Conservation (phyloP, 2,113 vertebrate species). For the Lipophrys pholis region DNA sequence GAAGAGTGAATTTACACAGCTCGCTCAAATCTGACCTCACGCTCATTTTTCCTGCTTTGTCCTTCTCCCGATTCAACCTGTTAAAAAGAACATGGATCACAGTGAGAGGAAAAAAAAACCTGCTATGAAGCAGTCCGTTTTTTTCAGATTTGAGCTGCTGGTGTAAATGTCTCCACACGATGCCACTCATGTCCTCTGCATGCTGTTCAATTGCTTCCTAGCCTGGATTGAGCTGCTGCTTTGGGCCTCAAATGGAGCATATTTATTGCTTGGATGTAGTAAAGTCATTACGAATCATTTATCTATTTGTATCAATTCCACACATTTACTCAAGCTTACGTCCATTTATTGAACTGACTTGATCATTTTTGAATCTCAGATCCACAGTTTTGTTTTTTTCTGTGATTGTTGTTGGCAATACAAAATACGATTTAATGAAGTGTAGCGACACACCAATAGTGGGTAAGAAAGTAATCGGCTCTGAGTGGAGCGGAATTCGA, state of each 20-base stretch:
- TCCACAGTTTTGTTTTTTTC: too few species aligned
- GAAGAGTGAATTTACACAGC: conserved; percentile 42
- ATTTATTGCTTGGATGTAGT: conserved; percentile 27
- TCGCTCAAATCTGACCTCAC: conserved; percentile 58
- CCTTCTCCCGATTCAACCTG: background rate
- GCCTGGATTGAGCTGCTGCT: conserved; percentile 60
- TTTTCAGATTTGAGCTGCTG: conserved; percentile 54
- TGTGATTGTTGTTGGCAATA: too few species aligned
- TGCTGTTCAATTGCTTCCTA: conserved; percentile 69
- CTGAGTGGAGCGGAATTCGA: too few species aligned
- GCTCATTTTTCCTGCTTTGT: background rate
- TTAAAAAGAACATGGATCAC: too few species aligned
- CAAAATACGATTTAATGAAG: too few species aligned
- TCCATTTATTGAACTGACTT: background rate
- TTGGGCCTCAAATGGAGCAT: conserved; percentile 86
- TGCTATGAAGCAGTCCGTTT: background rate
- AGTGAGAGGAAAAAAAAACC: too few species aligned
- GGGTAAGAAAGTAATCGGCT: too few species aligned
- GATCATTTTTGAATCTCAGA: background rate
- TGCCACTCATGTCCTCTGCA: conserved; percentile 72
- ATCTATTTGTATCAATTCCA: background rate
- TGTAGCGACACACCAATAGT: background rate
- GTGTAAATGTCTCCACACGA: conserved; percentile 42
- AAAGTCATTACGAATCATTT: conserved; percentile 20
- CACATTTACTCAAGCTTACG: background rate